Evolutionary conservation across 2,888 invertebrate species (phyloP).

Genomic region (Tridacna crocea): DNA sequence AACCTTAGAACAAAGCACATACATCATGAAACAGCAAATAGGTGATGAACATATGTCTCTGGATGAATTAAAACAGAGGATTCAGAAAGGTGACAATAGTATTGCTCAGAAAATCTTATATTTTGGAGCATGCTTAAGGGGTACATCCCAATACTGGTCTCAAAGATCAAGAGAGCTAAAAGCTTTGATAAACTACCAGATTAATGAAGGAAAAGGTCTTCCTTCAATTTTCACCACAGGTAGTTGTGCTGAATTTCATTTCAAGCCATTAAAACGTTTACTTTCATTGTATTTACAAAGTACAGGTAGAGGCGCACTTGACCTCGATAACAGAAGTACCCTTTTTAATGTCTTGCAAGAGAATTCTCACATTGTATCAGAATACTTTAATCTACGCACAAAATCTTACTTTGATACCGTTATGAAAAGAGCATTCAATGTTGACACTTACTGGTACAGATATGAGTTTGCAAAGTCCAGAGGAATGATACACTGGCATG

Average conservation of each 20-base stretch:
- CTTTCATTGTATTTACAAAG: conserved; percentile 50
- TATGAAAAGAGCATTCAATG: conserved; percentile 65
- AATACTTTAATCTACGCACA: conserved; percentile 58
- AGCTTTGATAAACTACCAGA: conserved; percentile 47
- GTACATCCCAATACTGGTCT: conserved; percentile 60
- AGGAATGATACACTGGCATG: conserved; percentile 63
- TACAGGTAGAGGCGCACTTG: conserved; percentile 42
- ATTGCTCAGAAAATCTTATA: conserved; percentile 53
- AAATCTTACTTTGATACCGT: conserved; percentile 62
- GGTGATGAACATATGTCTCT: conserved; percentile 61
- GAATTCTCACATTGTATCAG: conserved; percentile 63
- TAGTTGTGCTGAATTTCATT: conserved; percentile 68
- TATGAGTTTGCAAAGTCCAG: conserved; percentile 67
- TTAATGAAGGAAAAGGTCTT: conserved; percentile 54
- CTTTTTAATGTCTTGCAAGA: conserved; percentile 61
- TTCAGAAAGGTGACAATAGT: conserved; percentile 50
- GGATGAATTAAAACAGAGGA: conserved; percentile 46
- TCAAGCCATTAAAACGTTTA: conserved; percentile 60
- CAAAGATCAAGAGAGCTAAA: too few relatives aligned
- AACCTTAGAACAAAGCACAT: conserved; percentile 56
- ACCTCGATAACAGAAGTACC: conserved; percentile 38
- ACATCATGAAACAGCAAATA: conserved; percentile 60
- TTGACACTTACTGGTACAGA: conserved; percentile 66
- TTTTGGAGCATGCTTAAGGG: conserved; percentile 47
- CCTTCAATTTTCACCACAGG: conserved; percentile 66